These are phyloP conservation scores for Triops longicaudatus DNA, from an alignment of 1,140 invertebrate species.

Conservation along the genomic window DNA sequence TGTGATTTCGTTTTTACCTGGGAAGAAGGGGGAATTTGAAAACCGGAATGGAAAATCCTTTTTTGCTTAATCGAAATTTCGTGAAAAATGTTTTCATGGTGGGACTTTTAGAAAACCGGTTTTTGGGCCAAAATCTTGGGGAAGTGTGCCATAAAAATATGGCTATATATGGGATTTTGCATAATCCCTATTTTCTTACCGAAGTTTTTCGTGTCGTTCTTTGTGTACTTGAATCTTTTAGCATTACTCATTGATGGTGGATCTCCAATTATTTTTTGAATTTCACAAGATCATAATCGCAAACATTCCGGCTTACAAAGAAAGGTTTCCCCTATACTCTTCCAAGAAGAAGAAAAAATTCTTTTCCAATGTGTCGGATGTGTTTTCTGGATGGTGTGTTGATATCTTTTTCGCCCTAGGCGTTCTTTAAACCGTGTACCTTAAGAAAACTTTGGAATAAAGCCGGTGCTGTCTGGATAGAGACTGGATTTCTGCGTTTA, in stretches of 20 bases:
- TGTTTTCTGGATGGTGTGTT: no score
- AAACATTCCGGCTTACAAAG: no score
- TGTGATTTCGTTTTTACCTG: not conserved
- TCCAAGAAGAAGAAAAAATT: no score
- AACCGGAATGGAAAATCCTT: not conserved
- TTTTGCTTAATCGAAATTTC: not conserved
- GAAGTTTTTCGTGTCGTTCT: not conserved
- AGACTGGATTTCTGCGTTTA: not conserved
- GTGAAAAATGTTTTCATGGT: not conserved
- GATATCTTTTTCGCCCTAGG: constrained; percentile 6
- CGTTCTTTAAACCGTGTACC: constrained; percentile 19
- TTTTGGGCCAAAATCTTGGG: not conserved
- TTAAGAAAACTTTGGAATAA: constrained; percentile 1
- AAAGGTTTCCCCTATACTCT: no score
- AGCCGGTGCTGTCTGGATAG: not conserved
- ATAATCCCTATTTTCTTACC: not conserved
- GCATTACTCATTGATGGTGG: no score
- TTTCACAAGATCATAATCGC: no score
- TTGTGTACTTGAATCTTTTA: not conserved
- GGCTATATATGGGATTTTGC: no score
- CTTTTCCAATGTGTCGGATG: no score
- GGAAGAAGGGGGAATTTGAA: not conserved
- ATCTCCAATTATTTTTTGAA: no score
- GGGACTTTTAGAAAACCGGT: not conserved
- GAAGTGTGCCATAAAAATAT: not conserved